A percentile compares a stretch with the other conserved stretches of the same genome.
phyloP scores from a whole-genome alignment of 2,888 invertebrate genomes.

The Philonicus albiceps region DNA sequence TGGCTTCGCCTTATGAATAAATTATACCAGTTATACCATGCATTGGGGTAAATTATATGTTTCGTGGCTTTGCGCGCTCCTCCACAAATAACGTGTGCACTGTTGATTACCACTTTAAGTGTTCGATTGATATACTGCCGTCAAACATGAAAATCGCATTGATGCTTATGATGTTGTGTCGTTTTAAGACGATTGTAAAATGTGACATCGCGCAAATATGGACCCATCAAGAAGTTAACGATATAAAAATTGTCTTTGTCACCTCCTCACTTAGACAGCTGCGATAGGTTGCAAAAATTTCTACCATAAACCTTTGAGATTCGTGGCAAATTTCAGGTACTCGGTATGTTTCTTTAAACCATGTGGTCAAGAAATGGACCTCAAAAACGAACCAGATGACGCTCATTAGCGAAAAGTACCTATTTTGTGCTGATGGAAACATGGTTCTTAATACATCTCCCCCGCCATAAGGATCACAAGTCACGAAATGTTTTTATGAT shows the following conservation, averaged over 20 bases:
- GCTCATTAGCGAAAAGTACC: not conserved
- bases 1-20: conserved; percentile 48
- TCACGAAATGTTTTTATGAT: conserved; percentile 41
- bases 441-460: not conserved
- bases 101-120: conserved; percentile 33
- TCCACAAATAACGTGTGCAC: not conserved
- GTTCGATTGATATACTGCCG: conserved; percentile 22
- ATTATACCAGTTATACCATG: conserved; percentile 44
- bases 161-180: not conserved
- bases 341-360: not conserved
- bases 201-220: not conserved
- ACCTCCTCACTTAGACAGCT: not conserved
- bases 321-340: not conserved
- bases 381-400: conserved; percentile 14
- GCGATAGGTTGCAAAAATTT: not conserved
- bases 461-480: conserved; percentile 38
- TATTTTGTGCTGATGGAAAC: not conserved
- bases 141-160: not conserved
- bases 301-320: not conserved
- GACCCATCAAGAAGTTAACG: not conserved
- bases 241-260: not conserved
- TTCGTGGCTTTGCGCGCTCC: not conserved
- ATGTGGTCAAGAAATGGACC: not conserved
- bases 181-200: not conserved
- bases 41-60: conserved; percentile 45